Evolutionary conservation across 2,113 vertebrate genomes (phyloP).

Genomic region (Struthidea cinerea): DNA sequence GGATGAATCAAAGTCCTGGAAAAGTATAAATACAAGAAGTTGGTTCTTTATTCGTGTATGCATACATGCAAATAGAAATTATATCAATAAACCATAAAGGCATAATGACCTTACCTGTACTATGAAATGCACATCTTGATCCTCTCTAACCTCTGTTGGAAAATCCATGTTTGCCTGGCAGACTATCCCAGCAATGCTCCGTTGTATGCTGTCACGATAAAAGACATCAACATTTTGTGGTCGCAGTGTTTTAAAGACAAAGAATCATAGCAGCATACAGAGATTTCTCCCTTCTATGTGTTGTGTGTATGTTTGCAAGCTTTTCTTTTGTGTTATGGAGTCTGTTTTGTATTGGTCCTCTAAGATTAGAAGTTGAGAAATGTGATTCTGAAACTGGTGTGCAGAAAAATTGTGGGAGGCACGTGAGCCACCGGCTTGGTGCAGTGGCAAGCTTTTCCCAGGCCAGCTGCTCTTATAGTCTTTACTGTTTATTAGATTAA

Average conservation of each 20-base stretch:
- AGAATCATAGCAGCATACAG: background rate
- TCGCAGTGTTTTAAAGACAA: background rate
- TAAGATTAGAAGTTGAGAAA: background rate
- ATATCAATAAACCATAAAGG: background rate
- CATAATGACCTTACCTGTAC: background rate
- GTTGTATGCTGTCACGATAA: background rate
- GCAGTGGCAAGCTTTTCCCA: background rate
- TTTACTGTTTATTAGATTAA: background rate
- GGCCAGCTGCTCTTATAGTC: background rate
- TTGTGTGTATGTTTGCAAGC: background rate
- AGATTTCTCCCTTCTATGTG: background rate
- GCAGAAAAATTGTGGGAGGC: background rate
- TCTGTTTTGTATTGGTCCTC: background rate
- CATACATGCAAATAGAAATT: background rate
- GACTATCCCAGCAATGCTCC: background rate
- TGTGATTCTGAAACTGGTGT: background rate
- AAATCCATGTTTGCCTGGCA: background rate
- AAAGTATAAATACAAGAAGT: background rate
- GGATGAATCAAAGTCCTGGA: background rate
- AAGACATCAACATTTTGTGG: background rate
- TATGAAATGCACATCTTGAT: background rate
- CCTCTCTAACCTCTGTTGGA: background rate
- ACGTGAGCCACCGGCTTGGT: background rate
- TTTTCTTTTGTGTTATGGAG: background rate
- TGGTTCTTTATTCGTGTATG: background rate